A percentile compares a stretch with the other conserved stretches of the same genome.
Conservation (phyloP, 2,888 invertebrate species). For the Zootermopsis nevadensis region DNA sequence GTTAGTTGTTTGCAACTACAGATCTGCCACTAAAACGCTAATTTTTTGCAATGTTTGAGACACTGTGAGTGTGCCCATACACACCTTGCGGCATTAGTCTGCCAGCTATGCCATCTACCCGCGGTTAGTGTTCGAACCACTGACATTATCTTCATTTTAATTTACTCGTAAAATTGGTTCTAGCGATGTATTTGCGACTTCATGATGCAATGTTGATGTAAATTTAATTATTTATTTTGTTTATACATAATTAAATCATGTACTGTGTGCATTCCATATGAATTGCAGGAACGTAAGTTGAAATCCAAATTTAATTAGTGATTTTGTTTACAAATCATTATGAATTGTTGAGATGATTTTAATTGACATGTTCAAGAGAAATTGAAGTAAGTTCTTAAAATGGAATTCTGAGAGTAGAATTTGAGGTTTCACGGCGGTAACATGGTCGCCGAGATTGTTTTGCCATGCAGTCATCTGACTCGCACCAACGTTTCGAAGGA, state of each 20-base stretch:
- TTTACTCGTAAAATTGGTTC: constrained; percentile 38
- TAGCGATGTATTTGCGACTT: constrained; percentile 26
- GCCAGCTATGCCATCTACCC: too few species aligned
- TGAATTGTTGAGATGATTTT: constrained; percentile 37
- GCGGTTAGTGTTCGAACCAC: too few species aligned
- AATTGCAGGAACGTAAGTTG: constrained; percentile 22
- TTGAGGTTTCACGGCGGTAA: too few species aligned
- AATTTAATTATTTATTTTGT: constrained; percentile 44
- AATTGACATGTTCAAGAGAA: constrained; percentile 34
- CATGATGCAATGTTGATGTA: constrained; percentile 40
- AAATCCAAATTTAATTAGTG: constrained; percentile 45
- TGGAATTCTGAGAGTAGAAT: too few species aligned
- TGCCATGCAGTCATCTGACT: too few species aligned
- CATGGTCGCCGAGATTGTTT: too few species aligned
- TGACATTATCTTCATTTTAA: constrained; percentile 34
- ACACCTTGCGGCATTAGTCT: too few species aligned
- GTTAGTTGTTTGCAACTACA: too few species aligned
- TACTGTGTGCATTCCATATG: constrained; percentile 17
- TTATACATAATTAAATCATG: constrained; percentile 37
- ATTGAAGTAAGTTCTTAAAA: constrained; percentile 11
- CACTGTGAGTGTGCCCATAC: too few species aligned
- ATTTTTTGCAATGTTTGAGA: too few species aligned
- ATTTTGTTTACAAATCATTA: constrained; percentile 50
- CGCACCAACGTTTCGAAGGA: too few species aligned
- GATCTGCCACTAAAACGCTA: too few species aligned